Evolutionary conservation across 2,888 invertebrate species (phyloP).

Genomic region (Folsomia manolachei): DNA sequence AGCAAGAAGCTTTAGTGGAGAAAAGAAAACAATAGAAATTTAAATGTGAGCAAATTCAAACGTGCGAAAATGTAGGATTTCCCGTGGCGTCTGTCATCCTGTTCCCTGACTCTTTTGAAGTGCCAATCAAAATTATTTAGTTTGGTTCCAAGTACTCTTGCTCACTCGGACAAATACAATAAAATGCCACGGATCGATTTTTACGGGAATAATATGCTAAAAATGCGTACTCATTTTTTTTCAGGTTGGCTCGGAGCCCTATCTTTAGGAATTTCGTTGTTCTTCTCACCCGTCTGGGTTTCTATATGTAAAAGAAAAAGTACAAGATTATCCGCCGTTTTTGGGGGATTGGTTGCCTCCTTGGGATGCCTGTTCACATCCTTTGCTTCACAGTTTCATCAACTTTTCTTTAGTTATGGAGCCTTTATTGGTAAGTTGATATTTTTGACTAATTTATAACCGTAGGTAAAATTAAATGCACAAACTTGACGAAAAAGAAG

Average conservation of each 20-base stretch:
- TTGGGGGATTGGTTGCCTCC: slow-evolving; percentile 80
- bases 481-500: too few species aligned
- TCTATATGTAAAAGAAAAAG: slow-evolving; percentile 48
- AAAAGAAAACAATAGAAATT: slow-evolving; percentile 20
- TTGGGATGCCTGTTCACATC: slow-evolving; percentile 84
- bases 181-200: too few species aligned
- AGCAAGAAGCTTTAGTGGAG: slow-evolving; percentile 16
- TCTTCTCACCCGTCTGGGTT: slow-evolving; percentile 42
- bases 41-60: slow-evolving; percentile 9
- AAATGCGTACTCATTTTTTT: slow-evolving; percentile 1
- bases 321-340: slow-evolving; percentile 62
- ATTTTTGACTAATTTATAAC: too few species aligned
- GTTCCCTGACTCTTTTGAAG: too few species aligned
- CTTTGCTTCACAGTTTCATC: slow-evolving; percentile 83
- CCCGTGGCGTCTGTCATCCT: slow-evolving; percentile 19
- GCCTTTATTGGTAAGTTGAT: slow-evolving; percentile 58
- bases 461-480: too few species aligned
- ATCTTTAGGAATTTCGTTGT: slow-evolving; percentile 38
- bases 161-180: too few species aligned
- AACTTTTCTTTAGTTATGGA: slow-evolving; percentile 80
- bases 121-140: slow-evolving; percentile 1
- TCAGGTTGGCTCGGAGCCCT: slow-evolving; percentile 41
- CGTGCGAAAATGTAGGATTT: slow-evolving; percentile 29
- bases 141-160: too few species aligned
- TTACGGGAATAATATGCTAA: not conserved